Percentiles rank a stretch among this genome's conserved stretches.
phyloP scores from a whole-genome alignment of 2,888 invertebrate species.

The Piscicola geometra region DNA sequence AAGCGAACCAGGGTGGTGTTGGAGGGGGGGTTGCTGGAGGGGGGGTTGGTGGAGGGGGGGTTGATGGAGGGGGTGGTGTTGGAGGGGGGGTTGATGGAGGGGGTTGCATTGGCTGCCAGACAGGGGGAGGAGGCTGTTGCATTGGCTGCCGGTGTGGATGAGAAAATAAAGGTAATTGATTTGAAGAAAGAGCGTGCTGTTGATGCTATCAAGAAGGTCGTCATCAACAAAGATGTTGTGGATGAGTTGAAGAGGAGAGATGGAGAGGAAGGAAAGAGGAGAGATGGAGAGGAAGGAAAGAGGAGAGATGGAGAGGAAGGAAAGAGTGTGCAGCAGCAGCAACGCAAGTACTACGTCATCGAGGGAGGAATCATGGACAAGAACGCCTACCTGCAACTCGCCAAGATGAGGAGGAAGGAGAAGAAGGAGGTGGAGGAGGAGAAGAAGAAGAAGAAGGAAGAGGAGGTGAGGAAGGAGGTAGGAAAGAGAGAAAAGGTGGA shows the following conservation, averaged over 20 bases:
- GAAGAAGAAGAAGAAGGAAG: no score
- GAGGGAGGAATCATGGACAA: conserved; percentile 2
- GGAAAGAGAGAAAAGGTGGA: background rate
- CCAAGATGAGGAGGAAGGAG: no score
- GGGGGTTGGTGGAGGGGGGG: background rate
- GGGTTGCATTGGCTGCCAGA: no score
- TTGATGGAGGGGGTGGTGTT: no score
- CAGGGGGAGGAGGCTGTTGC: no score
- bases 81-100: no score
- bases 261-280: background rate
- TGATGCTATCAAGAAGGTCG: no score
- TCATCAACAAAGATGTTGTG: no score
- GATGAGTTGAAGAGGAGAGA: background rate
- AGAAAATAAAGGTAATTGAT: no score
- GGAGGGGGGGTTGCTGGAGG: background rate
- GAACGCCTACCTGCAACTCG: background rate
- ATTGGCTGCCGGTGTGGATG: no score
- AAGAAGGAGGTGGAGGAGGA: no score
- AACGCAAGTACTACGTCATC: conserved; percentile 10
- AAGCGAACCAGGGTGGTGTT: background rate
- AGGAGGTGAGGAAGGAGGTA: background rate
- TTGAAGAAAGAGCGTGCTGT: no score
- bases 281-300: background rate
- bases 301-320: background rate
- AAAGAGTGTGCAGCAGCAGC: conserved; percentile 4